Evolutionary conservation across 2,113 vertebrate genomes (phyloP).

Genomic region (Rhodinocichla rosea): DNA sequence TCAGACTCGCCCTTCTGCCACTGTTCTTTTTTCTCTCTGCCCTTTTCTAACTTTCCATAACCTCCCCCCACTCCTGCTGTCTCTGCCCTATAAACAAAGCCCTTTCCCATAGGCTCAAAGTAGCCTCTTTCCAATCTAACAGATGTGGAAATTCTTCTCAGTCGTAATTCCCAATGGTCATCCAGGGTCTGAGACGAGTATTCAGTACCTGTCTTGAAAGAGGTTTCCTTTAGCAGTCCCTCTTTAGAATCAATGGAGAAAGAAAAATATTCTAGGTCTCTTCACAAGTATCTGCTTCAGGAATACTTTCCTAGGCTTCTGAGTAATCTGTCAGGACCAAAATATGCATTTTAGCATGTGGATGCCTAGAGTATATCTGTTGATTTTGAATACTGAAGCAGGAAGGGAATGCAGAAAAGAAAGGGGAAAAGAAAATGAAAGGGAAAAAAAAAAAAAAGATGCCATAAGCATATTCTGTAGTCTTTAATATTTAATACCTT

Average conservation of each 20-base stretch:
- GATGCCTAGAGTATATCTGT: background rate
- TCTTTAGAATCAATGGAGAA: background rate
- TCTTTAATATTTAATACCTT: background rate
- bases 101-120: background rate
- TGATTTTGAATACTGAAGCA: background rate
- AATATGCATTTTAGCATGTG: background rate
- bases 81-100: background rate
- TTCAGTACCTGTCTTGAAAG: background rate
- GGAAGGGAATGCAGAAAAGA: background rate
- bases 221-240: background rate
- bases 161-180: background rate
- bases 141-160: background rate
- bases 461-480: background rate
- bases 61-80: background rate
- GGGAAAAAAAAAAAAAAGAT: background rate
- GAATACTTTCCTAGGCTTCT: background rate
- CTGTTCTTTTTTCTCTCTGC: background rate
- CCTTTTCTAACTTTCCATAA: background rate
- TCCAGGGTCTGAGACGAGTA: background rate
- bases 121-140: background rate
- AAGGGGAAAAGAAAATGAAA: background rate
- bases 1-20: background rate
- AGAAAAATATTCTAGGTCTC: background rate
- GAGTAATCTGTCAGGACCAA: background rate
- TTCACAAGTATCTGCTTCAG: background rate